Evolutionary conservation across 2,797 vertebrate species (phyloP), one percentile per base, ranked within the genome.

Genomic region (Apogon talboti): DNA sequence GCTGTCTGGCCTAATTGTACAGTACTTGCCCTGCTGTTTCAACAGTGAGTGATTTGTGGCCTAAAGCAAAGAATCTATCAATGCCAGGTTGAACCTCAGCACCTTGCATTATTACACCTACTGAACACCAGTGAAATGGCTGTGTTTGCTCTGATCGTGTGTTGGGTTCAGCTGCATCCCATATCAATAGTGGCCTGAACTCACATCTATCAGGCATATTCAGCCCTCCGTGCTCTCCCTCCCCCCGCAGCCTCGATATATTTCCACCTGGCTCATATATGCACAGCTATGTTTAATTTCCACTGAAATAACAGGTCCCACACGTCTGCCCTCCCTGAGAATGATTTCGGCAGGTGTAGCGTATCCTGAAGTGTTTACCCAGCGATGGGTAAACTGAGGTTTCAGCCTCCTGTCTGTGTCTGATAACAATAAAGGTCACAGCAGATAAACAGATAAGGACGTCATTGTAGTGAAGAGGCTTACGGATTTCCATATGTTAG

Each of bases 1-100:
- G 74, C 72, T 38, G 70, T 64, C 71, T 71, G 83, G 75, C 85
- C 85, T 87, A 74, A 89, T 87, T 89, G 75, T 84, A 74, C 60
- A 56, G 35, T 11, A 47, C 82, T 65, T 71, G 77, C 66, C 78
- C 74, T 30, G 73, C 71, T 84, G 73, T 79, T 89, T 77, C 62
- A 78, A 63, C 77, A 81, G n/a, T 79, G 86, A 87, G 48, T 56
- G 74, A 85, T 82, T 81, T 67, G 47, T 79, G 74, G 84, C 86
- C 86, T 56, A 8, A 12, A 76, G 89, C 79, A 47, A 79, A 63
- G 30, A 76, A 82, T 87, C 49, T 54, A 85, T 89, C 82, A 88
- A 80, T 74, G 84, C 65, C 81, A 76, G 15, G 60, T 83, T 86
- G 78, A 88, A 89, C 85, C 63, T 55, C 65, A 70, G 67, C 70